These are phyloP conservation scores for Melanostigma gelatinosum DNA, from an alignment of 2,113 vertebrate genomes.

Conservation along the genomic window DNA sequence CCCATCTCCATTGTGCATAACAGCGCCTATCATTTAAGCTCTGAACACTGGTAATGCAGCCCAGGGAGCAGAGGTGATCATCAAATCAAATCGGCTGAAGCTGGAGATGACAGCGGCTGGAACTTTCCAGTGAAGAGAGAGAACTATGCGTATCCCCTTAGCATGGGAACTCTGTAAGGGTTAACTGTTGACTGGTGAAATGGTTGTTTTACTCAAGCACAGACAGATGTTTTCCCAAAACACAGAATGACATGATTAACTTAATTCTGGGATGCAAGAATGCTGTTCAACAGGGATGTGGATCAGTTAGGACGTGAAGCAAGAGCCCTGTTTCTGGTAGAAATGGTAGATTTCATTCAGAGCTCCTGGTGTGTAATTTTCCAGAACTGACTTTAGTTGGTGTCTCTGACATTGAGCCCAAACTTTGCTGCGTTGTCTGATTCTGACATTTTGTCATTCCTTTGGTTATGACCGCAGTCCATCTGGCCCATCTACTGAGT, in stretches of 20 bases:
- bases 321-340: not conserved
- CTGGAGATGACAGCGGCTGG: slow-evolving; percentile 8
- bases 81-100: slow-evolving; percentile 10
- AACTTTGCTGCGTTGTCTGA: not conserved
- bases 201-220: not conserved
- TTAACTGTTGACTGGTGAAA: not conserved
- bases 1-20: not conserved
- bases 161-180: not conserved
- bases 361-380: not conserved
- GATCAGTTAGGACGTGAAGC: not conserved
- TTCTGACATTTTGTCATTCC: not conserved
- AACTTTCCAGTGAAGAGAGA: slow-evolving; percentile 4
- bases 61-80: slow-evolving; percentile 4
- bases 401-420: not conserved
- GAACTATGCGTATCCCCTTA: not conserved
- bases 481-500: not conserved
- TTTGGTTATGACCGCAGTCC: not conserved
- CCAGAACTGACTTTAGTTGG: not conserved
- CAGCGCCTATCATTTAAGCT: not conserved
- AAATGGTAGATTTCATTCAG: not conserved
- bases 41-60: not conserved
- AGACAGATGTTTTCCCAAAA: not conserved
- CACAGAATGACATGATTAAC: not conserved
- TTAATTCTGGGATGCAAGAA: not conserved
- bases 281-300: not conserved